Conservation (phyloP, 2,888 invertebrate species). For the Margaritifera margaritifera region DNA sequence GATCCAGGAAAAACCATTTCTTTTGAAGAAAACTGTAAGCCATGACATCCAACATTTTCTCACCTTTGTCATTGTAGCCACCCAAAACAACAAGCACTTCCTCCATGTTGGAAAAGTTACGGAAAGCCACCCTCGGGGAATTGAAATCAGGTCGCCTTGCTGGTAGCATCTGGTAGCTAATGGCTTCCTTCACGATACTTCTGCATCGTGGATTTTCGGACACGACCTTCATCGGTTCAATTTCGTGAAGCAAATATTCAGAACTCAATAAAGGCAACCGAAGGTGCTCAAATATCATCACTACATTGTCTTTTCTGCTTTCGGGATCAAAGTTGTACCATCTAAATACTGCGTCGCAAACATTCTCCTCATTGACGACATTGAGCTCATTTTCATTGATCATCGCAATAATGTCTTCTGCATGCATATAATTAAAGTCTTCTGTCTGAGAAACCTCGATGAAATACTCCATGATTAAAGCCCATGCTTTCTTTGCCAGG, state of each 20-base stretch:
- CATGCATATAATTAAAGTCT: slow-evolving; percentile 76
- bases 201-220: slow-evolving; percentile 44
- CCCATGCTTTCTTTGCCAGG: slow-evolving; percentile 81
- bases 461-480: slow-evolving; percentile 78
- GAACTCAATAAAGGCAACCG: slow-evolving; percentile 55
- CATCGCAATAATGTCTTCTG: slow-evolving; percentile 84
- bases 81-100: slow-evolving; percentile 53
- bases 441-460: slow-evolving; percentile 49
- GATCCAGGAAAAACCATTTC: slow-evolving; percentile 47
- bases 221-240: slow-evolving; percentile 49
- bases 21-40: slow-evolving; percentile 46
- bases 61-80: slow-evolving; percentile 47
- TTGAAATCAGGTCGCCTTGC: slow-evolving; percentile 50
- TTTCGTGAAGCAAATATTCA: slow-evolving; percentile 52
- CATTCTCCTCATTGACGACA: slow-evolving; percentile 88
- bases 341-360: slow-evolving; percentile 82
- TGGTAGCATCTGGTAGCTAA: slow-evolving; percentile 55
- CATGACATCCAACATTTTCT: slow-evolving; percentile 51
- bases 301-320: slow-evolving; percentile 74
- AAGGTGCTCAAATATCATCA: slow-evolving; percentile 51
- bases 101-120: slow-evolving; percentile 47
- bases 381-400: slow-evolving; percentile 88
- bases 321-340: slow-evolving; percentile 80
- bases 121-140: slow-evolving; percentile 44
- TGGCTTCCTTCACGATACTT: slow-evolving; percentile 53